Evolutionary conservation across 2,113 vertebrate species (phyloP), one percentile per base, ranked within the genome.

Genomic region (Salvelinus fontinalis): DNA sequence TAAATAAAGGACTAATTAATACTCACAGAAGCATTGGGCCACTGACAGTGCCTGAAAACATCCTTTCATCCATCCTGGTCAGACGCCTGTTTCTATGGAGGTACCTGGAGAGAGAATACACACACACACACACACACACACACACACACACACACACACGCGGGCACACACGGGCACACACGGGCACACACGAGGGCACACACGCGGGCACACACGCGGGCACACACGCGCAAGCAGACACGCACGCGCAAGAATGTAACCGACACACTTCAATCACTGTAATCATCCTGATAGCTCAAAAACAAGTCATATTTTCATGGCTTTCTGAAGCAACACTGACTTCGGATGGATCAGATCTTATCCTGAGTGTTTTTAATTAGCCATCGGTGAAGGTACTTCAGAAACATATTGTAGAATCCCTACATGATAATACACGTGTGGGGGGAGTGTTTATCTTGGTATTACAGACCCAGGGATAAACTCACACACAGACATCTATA

Each of bases 1-100:
- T 34, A 34, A 39, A 39, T 39, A 39, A 39, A 51, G 49, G 49
- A 51, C 11, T 11, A 60, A 60, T 9, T 14, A 9, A 22, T 93
- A 98, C 98, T 98, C 84, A 99, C 97, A 99, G 89, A 26, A 96
- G 90, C 77, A 93, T 93, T 62, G 98, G 98, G 73, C 97, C 97
- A 54, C 93, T 96, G 78, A 95, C 71, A 39, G 92, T 91, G 71
- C 96, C 97, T 24, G 92, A 88, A 89, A 99, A 99, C 60, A 95
- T 94, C 65, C 93, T 93, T 6, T 97, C 95, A 79, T 95, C 93
- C 80, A 99, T 94, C 83, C 85, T 85, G 84, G 92, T 92, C 78
- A 99, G 88, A 75, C 94, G 89, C 75, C 90, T 95, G 81, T 99
- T 99, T 91, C 97, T 96, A 89, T 98, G 96, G 67, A 99, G 93